Percentiles rank a stretch among this genome's conserved stretches.
These are phyloP conservation scores for Oncorhynchus masou DNA, from an alignment of 2,113 vertebrate species.

Conservation along the genomic window DNA sequence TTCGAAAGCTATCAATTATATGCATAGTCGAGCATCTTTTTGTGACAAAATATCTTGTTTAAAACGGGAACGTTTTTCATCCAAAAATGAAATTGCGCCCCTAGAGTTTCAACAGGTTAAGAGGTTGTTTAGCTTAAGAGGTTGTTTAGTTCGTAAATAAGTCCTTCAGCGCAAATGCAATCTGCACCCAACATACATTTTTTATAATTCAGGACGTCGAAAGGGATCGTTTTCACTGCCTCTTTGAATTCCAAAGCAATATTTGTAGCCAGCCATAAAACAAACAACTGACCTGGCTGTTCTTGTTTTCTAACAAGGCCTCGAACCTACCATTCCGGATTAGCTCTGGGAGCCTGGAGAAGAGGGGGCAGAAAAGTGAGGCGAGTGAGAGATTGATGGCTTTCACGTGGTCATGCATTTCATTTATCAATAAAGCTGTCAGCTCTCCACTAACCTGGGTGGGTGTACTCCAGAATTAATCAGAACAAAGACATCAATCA, in stretches of 20 bases:
- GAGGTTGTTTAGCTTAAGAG: too few species aligned
- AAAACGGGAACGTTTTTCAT: too few species aligned
- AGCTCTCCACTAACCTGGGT: constrained; percentile 63
- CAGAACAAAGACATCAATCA: constrained; percentile 66
- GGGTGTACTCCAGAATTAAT: constrained; percentile 61
- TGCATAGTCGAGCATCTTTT: too few species aligned
- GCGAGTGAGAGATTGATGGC: constrained; percentile 58
- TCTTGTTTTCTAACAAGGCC: constrained; percentile 23
- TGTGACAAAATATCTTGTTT: too few species aligned
- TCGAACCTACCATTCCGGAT: constrained; percentile 36
- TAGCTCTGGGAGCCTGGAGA: constrained; percentile 14
- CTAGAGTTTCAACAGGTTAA: too few species aligned
- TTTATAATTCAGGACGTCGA: neutral
- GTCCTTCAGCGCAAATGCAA: too few species aligned
- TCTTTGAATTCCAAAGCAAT: constrained; percentile 26
- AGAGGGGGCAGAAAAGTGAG: constrained; percentile 28
- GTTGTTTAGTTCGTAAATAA: too few species aligned
- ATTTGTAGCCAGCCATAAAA: constrained; percentile 31
- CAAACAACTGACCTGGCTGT: constrained; percentile 18
- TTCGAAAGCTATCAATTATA: too few species aligned
- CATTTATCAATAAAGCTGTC: constrained; percentile 75
- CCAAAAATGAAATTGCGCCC: too few species aligned
- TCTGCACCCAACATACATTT: too few species aligned
- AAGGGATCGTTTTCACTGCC: constrained; percentile 32
- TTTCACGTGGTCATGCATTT: constrained; percentile 61